phyloP scores from a whole-genome alignment of 2,797 vertebrate genomes.

The Phoeniculus purpureus region DNA sequence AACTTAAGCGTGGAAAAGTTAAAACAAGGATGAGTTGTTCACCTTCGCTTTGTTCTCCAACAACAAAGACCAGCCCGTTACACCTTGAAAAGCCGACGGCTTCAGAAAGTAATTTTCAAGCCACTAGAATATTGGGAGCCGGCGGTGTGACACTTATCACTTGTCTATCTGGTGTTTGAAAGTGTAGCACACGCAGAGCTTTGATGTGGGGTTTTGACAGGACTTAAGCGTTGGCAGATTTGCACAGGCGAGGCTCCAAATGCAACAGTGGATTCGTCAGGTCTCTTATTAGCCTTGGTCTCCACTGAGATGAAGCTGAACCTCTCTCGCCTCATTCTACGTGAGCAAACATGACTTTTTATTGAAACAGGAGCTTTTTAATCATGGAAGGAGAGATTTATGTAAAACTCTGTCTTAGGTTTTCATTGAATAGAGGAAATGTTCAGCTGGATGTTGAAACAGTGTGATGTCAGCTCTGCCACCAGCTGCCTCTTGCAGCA shows the following conservation, averaged over 20 bases:
- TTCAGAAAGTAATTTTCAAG: slow-evolving; percentile 10
- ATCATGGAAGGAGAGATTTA: neutral
- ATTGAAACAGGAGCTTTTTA: neutral
- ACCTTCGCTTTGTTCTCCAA: slow-evolving; percentile 12
- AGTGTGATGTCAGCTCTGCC: neutral
- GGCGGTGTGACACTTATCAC: neutral
- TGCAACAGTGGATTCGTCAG: neutral
- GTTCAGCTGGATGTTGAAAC: neutral
- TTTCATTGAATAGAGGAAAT: neutral
- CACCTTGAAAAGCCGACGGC: neutral
- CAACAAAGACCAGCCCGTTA: neutral
- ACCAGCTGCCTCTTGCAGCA: neutral
- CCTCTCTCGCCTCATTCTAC: neutral
- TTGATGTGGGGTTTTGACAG: neutral
- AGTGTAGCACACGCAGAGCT: neutral
- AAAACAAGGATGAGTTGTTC: neutral
- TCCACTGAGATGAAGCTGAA: neutral
- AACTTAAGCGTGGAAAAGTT: neutral
- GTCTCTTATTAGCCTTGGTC: neutral
- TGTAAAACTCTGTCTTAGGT: neutral
- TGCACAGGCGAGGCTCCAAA: neutral
- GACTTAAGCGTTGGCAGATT: neutral
- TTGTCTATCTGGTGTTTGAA: neutral
- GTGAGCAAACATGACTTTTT: neutral
- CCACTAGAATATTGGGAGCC: neutral